A percentile compares a stretch with the other conserved stretches of the same genome.
These are phyloP conservation scores for Lepidothrix coronata DNA, from an alignment of 2,113 vertebrate species.

Conservation along the genomic window DNA sequence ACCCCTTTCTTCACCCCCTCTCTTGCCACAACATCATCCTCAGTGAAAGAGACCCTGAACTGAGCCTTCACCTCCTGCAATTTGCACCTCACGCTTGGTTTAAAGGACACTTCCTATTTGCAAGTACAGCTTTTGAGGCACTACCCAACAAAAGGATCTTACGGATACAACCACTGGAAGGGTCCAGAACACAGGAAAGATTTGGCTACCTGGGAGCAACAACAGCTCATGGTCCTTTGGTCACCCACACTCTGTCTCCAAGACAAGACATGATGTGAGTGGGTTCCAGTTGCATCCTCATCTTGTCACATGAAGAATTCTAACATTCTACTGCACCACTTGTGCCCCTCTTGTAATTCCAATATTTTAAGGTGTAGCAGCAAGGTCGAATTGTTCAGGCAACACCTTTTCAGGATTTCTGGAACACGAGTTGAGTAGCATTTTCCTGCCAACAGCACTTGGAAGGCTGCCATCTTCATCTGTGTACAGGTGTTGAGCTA, in stretches of 20 bases:
- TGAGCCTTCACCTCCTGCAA: constrained; percentile 19
- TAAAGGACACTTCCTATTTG: not conserved
- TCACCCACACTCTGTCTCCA: not conserved
- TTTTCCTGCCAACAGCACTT: not conserved
- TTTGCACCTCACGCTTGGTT: accelerated
- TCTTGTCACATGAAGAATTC: not conserved
- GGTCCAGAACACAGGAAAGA: not conserved
- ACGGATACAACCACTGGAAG: not conserved
- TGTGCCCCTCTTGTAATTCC: not conserved
- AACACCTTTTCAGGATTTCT: not conserved
- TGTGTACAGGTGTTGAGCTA: accelerated
- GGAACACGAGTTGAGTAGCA: accelerated
- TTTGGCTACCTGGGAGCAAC: not conserved
- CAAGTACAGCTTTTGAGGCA: not conserved
- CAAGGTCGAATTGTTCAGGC: not conserved
- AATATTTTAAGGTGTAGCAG: not conserved
- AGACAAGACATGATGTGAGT: accelerated
- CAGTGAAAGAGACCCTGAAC: not conserved
- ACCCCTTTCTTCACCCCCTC: not conserved
- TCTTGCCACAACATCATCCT: not conserved
- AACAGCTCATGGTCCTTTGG: not conserved
- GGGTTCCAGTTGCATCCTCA: not conserved
- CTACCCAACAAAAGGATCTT: not conserved
- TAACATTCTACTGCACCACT: not conserved
- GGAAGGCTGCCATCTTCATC: not conserved